Percentiles rank a stretch among this genome's conserved stretches.
Conservation (phyloP, 2,113 vertebrate genomes). For the Vidua chalybeata region DNA sequence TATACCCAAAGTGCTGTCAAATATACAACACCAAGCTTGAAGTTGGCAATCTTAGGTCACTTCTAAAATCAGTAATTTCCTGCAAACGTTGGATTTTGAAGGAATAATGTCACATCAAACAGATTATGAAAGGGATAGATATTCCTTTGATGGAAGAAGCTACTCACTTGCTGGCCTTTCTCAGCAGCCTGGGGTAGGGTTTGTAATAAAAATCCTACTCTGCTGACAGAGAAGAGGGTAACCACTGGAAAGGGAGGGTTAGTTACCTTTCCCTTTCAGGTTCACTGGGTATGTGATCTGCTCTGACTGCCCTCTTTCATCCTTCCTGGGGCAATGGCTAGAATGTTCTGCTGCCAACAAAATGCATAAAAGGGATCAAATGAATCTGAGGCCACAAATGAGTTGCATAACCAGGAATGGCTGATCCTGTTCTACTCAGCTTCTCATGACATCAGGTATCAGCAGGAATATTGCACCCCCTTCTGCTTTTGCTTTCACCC, state of each 20-base stretch:
- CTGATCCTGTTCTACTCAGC: background rate
- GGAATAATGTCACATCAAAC: background rate
- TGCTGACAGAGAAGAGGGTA: background rate
- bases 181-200: background rate
- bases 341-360: constrained; percentile 1
- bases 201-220: background rate
- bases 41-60: background rate
- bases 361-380: background rate
- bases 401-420: background rate
- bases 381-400: background rate
- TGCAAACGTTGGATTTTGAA: background rate
- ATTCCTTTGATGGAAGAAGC: background rate
- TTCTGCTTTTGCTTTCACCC: background rate
- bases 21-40: background rate
- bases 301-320: background rate
- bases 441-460: background rate
- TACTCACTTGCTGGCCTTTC: background rate
- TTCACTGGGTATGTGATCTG: background rate
- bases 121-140: background rate
- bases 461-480: background rate
- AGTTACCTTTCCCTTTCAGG: constrained; percentile 21
- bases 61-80: background rate
- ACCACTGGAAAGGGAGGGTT: background rate
- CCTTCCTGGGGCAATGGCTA: background rate
- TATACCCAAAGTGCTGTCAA: background rate